Evolutionary conservation across 2,113 vertebrate species (phyloP).

Genomic region (Haemorhous mexicanus): DNA sequence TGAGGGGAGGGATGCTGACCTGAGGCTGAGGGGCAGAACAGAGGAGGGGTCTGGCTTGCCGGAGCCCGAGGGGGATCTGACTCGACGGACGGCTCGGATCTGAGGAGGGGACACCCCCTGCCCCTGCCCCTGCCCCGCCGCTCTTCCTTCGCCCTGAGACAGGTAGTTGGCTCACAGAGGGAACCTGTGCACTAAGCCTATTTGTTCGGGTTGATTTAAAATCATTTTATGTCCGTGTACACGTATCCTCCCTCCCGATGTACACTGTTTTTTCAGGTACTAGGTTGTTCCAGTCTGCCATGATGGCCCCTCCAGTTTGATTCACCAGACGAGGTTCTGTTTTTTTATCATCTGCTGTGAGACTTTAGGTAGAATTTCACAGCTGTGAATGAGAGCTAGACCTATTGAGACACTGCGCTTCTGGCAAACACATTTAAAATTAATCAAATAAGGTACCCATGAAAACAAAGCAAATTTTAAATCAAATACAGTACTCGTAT

Average conservation of each 20-base stretch:
- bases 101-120: not conserved
- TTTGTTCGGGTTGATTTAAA: not conserved
- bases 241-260: fast-evolving
- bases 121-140: no score
- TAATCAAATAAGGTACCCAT: not conserved
- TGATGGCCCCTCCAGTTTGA: not conserved
- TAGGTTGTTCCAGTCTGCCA: not conserved
- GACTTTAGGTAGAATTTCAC: not conserved
- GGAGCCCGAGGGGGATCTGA: not conserved
- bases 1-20: no score
- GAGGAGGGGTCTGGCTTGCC: fast-evolving
- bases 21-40: not conserved
- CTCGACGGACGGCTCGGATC: not conserved
- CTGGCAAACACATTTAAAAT: not conserved
- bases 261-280: not conserved
- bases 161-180: fast-evolving
- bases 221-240: not conserved
- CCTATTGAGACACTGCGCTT: not conserved
- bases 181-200: fast-evolving
- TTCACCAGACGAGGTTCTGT: not conserved
- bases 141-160: fast-evolving
- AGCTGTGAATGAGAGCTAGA: not conserved
- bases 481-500: fast-evolving
- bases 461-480: not conserved
- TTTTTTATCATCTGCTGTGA: not conserved